Evolutionary conservation across 92 coral and sea anemone genomes (phyloP), one percentile per base, ranked within the genome.

Genomic region (Ricordea florida): DNA sequence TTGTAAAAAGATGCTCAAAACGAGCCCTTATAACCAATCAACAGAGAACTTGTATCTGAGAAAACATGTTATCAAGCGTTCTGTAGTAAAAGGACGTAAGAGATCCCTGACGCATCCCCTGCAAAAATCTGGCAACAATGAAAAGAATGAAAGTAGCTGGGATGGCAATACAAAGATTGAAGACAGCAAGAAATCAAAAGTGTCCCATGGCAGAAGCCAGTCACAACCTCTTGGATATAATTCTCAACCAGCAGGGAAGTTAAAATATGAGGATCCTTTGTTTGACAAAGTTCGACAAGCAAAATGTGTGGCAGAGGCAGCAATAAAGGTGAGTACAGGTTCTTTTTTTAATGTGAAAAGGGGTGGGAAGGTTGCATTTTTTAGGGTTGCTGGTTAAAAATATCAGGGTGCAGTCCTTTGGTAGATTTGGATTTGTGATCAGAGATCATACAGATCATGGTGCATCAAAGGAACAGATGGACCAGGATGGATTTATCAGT

Each of bases 201-300:
- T 38, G 24, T 5, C 58, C 6, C 87, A 86, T 61, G 29, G 77
- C 21, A 85, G 93, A 45, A 78, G 85, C 7, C 41, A 57, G 15
- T 92, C 97, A n/a, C 92, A 92, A 38, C 85, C 90, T 0, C n/a
- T n/a, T n/a, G n/a, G n/a, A n/a, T n/a, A n/a, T n/a, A 47, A 34
- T 29, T 16, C 69, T n/a, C 80, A 67, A 10, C 56, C 34, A 11
- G 67, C 29, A 1, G 80, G 97, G 9, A 86, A 80, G 46, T 32
- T 88, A 72, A 89, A 86, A 46, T 90, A 96, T 32, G 90, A 92
- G 17, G 84, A 83, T 62, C 96, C 96, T 0, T 20, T 92, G 71
- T 96, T 96, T 80, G 88, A 92, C 45, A 96, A 82, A 61, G 88
- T 96, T 37, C 69, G 97, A 25, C 89, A 89, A 38, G 87, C 97